Evolutionary conservation across 2,888 invertebrate species (phyloP).

Genomic region (Aleiodes testaceus): DNA sequence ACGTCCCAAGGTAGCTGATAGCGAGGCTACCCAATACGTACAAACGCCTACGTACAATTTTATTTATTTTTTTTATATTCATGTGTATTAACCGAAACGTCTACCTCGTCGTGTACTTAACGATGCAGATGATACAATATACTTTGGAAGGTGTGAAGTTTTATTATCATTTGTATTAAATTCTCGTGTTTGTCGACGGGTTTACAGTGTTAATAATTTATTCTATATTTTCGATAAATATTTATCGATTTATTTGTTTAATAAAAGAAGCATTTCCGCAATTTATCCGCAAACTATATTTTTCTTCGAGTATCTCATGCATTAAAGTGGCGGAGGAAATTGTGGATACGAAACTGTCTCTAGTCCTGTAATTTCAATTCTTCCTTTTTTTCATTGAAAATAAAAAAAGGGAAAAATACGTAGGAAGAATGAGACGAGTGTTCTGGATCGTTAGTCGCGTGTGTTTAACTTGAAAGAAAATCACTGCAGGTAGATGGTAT

Average conservation of each 20-base stretch:
- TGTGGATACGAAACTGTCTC: constrained; percentile 11
- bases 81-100: no score
- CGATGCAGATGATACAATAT: constrained; percentile 21
- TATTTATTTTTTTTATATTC: not conserved
- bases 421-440: constrained; percentile 52
- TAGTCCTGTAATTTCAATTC: not conserved
- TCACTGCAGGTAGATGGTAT: constrained; percentile 41
- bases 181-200: constrained; percentile 3
- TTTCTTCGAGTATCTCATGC: no score
- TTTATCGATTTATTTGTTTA: no score
- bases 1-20: constrained; percentile 10
- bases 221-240: constrained; percentile 13
- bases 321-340: no score
- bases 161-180: constrained; percentile 17
- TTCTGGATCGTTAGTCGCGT: constrained; percentile 63
- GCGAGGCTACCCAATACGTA: constrained; percentile 18
- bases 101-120: constrained; percentile 14
- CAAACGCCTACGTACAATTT: constrained; percentile 25
- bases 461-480: constrained; percentile 56
- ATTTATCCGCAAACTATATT: no score
- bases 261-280: no score
- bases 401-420: not conserved
- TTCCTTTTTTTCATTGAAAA: not conserved
- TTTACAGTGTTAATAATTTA: constrained; percentile 9
- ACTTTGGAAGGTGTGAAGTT: constrained; percentile 23